These are phyloP conservation scores for Zaprionus obscuricornis DNA, from an alignment of 2,888 invertebrate genomes.

Conservation along the genomic window DNA sequence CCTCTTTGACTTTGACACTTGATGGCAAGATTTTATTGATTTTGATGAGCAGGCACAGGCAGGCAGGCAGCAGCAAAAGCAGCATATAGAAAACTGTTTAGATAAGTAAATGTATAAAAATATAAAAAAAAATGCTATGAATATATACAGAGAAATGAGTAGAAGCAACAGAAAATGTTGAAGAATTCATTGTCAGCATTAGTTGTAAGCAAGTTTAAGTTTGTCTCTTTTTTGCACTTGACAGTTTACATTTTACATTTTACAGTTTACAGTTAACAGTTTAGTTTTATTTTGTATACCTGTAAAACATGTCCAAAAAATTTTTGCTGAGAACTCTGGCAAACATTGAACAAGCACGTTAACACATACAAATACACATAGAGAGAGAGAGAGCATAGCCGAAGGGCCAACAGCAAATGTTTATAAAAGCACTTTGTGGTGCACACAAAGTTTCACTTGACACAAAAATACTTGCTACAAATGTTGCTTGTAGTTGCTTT, in stretches of 20 bases:
- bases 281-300: no score
- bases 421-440: constrained; percentile 52
- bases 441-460: constrained; percentile 54
- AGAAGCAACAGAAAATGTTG: no score
- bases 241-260: no score
- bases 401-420: constrained; percentile 48
- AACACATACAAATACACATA: constrained; percentile 38
- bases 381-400: constrained; percentile 17
- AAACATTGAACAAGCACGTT: constrained; percentile 23
- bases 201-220: no score
- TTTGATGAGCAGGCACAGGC: constrained; percentile 67
- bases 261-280: no score
- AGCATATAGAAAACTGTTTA: no score
- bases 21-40: constrained; percentile 53
- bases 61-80: constrained; percentile 4
- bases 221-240: no score
- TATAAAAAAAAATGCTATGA: no score
- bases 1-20: constrained; percentile 59
- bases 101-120: no score
- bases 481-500: no score
- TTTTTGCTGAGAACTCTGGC: constrained; percentile 4
- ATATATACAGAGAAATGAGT: no score
- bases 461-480: constrained; percentile 16
- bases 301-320: constrained; percentile 2
- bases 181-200: no score